These are phyloP conservation scores for Helicoverpa zea DNA, from an alignment of 1,140 invertebrate genomes.

Conservation along the genomic window DNA sequence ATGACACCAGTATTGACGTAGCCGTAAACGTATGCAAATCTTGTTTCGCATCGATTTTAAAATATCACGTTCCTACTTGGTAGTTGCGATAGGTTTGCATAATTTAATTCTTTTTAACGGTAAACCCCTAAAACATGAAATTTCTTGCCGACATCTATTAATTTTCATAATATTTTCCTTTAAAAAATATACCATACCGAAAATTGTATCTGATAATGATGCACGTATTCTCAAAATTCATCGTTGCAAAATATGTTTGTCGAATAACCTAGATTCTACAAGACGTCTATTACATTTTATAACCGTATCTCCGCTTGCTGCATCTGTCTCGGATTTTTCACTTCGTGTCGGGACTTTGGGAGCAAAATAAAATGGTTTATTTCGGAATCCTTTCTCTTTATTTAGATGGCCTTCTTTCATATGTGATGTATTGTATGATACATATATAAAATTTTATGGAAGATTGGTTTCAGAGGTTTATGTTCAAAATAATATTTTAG, in stretches of 20 bases:
- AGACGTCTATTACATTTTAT: slow-evolving; percentile 3
- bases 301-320: slow-evolving; percentile 10
- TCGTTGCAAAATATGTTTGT: slow-evolving; percentile 1
- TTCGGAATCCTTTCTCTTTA: neutral
- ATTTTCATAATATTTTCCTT: too few species aligned
- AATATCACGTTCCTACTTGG: neutral
- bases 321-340: slow-evolving; percentile 13
- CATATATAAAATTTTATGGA: too few species aligned
- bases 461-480: too few species aligned
- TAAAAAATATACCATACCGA: neutral
- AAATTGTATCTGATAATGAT: too few species aligned
- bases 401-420: neutral
- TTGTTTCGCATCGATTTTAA: slow-evolving; percentile 21
- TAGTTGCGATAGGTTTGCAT: neutral
- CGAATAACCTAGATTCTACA: slow-evolving; percentile 21
- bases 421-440: too few species aligned
- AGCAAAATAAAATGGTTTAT: neutral
- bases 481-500: too few species aligned
- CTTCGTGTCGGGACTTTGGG: too few species aligned
- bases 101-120: neutral
- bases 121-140: too few species aligned
- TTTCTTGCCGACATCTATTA: too few species aligned
- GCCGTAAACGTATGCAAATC: slow-evolving; percentile 27
- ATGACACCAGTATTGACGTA: slow-evolving; percentile 20
- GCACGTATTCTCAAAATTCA: neutral